phyloP scores from a whole-genome alignment of 2,888 invertebrate genomes.

The Drosophila lutescens region DNA sequence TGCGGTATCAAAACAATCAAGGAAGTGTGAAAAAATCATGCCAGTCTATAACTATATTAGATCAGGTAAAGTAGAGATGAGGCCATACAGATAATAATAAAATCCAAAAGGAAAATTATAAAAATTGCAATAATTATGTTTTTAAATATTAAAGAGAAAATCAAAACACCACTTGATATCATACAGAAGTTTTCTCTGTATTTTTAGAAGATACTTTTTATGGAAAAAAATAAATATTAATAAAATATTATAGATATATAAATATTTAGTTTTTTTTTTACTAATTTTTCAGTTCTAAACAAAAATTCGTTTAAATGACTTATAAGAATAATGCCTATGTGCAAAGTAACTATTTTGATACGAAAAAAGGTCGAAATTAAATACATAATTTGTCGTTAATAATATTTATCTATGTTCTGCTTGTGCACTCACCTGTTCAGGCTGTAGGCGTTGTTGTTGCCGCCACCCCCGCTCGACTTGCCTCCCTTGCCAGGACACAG shows the following conservation, averaged over 20 bases:
- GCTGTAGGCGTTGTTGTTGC: conserved; percentile 81
- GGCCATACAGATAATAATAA: neutral
- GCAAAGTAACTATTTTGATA: conserved; percentile 1
- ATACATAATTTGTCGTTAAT: neutral
- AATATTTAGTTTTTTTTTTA: too few relatives aligned
- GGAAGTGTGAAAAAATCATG: conserved; percentile 4
- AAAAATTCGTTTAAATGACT: neutral
- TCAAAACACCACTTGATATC: too few relatives aligned
- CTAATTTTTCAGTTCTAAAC: too few relatives aligned
- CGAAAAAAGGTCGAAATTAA: neutral
- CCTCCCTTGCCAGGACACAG: conserved; percentile 87
- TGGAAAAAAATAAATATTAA: too few relatives aligned
- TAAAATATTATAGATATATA: too few relatives aligned
- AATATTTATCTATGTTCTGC: too few relatives aligned
- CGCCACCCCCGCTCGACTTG: conserved; percentile 70
- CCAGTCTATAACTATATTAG: neutral
- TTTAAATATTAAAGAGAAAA: too few relatives aligned
- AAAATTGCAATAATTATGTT: too few relatives aligned
- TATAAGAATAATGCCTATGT: neutral
- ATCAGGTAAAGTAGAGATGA: neutral
- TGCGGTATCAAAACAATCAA: conserved; percentile 9
- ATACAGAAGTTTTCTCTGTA: too few relatives aligned
- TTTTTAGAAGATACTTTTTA: too few relatives aligned
- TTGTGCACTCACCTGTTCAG: conserved; percentile 78
- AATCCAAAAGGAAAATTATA: too few relatives aligned